Base-by-base conservation (phyloP, 2,113 vertebrate species). In the Chaetura pelagica region DNA sequence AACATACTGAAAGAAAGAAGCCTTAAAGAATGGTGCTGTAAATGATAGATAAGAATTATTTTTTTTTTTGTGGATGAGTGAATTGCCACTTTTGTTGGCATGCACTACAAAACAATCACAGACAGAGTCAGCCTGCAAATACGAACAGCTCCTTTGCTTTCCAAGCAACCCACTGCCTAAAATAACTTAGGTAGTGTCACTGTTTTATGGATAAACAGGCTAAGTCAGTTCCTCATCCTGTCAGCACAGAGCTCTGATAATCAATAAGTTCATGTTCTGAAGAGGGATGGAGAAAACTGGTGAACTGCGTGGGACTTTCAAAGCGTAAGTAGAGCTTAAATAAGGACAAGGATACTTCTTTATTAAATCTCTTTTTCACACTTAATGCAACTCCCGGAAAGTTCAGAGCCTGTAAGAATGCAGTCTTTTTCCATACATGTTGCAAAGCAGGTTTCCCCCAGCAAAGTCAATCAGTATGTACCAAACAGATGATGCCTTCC, bases 51-150 rank as follows among this genome's bases (percentile, higher is more conserved):
- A 73, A 82, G 46, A n/a, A 35, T 1, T 42, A 10, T 10, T 5
- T 42, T 42, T 24, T 75, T 58, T 74, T 55, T 22, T 32, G 30
- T 38, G 27, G 17, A 35, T 57, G 58, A 91, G 32, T 72, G 52
- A 97, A 82, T 72, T 84, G 35, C 46, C 54, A 81, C 55, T 68
- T 89, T 79, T 69, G 34, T 83, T 93, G 15, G 29, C 51, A 32
- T 32, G 44, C 16, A 92, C 44, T 84, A 35, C 76, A 12, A 4
- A 79, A 58, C 7, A 62, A 87, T 91, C 61, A 73, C 71, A 79
- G 91, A 54, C 51, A 69, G 74, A 84, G 87, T 84, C 66, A 89
- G 52, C 49, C 71, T 81, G 57, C 38, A 95, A 88, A 74, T 67
- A 90, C 3, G 68, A 90, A 69, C 52, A 63, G 38, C 7, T 51